phyloP scores from a whole-genome alignment of 2,888 invertebrate species.

The Sarcophaga carnaria region DNA sequence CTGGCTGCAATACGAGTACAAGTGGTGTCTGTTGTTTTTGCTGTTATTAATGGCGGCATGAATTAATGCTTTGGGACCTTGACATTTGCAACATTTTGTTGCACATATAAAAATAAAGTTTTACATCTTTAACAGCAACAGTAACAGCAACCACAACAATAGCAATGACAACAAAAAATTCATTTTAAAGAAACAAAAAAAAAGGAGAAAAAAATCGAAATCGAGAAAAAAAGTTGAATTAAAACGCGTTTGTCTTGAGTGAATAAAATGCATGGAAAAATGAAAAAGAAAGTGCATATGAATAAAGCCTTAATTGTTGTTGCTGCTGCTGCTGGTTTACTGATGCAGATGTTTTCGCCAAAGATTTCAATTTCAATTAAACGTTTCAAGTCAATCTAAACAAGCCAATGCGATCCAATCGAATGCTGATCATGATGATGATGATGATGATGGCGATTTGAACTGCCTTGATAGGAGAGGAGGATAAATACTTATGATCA shows the following conservation, averaged over 20 bases:
- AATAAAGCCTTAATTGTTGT: conserved; percentile 35
- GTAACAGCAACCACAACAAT: background rate
- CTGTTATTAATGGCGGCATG: conserved; percentile 49
- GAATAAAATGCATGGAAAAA: conserved; percentile 13
- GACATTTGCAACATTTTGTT: conserved; percentile 68
- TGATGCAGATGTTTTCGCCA: background rate
- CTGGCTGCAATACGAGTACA: background rate
- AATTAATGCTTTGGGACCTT: conserved; percentile 63
- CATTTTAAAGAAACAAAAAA: no score
- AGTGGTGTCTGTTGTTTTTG: background rate
- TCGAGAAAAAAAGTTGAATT: background rate
- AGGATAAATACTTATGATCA: background rate
- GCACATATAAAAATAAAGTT: conserved; percentile 31
- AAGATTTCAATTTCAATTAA: conserved; percentile 45
- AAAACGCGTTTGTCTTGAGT: conserved; percentile 49
- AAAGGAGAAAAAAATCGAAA: background rate
- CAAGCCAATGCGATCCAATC: background rate
- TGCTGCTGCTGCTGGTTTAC: conserved; percentile 11
- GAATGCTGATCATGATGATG: conserved; percentile 7
- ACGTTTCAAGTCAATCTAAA: conserved; percentile 8
- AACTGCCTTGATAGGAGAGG: background rate
- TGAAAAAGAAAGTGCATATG: conserved; percentile 66
- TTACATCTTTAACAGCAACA: conserved; percentile 20
- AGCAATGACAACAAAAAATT: conserved; percentile 17
- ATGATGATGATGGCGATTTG: conserved; percentile 1